These are phyloP conservation scores for Lacerta viridis DNA, from an alignment of 2,797 vertebrate species.

Conservation along the genomic window DNA sequence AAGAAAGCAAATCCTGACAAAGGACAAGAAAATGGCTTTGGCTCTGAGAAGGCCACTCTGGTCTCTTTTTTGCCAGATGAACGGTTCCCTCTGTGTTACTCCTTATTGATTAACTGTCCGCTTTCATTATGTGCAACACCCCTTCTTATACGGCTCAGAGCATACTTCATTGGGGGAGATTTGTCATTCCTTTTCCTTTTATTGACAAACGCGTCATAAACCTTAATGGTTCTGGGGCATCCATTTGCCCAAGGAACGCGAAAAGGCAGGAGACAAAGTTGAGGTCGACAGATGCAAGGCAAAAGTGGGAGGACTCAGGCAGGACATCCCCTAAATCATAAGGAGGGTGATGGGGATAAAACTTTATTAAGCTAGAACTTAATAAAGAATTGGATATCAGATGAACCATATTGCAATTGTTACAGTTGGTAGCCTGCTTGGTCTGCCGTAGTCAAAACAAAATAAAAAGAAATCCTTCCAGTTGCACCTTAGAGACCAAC, in stretches of 20 bases:
- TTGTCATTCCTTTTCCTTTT: slow-evolving; percentile 27
- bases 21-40: too few relatives aligned
- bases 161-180: slow-evolving; percentile 27
- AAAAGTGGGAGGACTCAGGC: not conserved
- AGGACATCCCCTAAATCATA: not conserved
- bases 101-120: slow-evolving; percentile 49
- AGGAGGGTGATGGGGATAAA: too few relatives aligned
- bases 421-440: too few relatives aligned
- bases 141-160: not conserved
- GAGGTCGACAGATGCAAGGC: not conserved
- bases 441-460: too few relatives aligned
- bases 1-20: fast-evolving
- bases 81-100: not conserved
- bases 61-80: not conserved
- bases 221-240: slow-evolving; percentile 13
- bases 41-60: not conserved
- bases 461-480: too few relatives aligned
- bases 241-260: not conserved
- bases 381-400: too few relatives aligned
- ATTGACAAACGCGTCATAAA: slow-evolving; percentile 44
- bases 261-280: not conserved
- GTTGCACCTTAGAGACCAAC: too few relatives aligned
- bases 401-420: too few relatives aligned
- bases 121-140: slow-evolving; percentile 22
- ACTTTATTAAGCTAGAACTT: too few relatives aligned